Evolutionary conservation across 2,113 vertebrate genomes (phyloP), one percentile per base, ranked within the genome.

Genomic region (Blennius ocellaris): DNA sequence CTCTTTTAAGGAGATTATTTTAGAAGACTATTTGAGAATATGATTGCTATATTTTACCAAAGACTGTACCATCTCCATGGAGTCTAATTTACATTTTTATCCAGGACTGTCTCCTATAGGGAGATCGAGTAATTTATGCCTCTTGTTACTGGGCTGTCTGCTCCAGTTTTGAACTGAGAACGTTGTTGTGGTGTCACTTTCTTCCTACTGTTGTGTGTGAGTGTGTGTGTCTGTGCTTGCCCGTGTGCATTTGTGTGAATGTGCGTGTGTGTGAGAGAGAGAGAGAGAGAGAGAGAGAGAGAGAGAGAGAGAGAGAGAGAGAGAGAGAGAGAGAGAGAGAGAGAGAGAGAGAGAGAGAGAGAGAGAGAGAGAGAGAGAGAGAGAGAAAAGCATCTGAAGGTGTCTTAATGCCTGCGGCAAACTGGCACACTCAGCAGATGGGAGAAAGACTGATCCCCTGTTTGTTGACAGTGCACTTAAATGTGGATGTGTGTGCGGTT

Each of bases 381-480:
- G 66, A 64, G 67, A 53, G 67, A 53, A 71, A 57, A 61, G 68
- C 76, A 71, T 86, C 73, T 89, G 83, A 90, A 83, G 82, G 84
- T 88, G 86, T 87, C 77, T 89, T 87, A 83, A 89, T 81, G 89
- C 93, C 93, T 94, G 16, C 1, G 84, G 94, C 93, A 93, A 90
- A 89, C 87, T 73, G 66, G 80, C 85, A 93, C 90, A 89, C 91
- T 94, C 90, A 92, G 85, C 76, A 78, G 84, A 89, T 93, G 93
- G 91, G 83, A 90, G 74, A 66, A 82, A 87, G 83, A 92, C 76
- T 90, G 91, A 95, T 94, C 91, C 86, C 94, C 90, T 93, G 91
- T 93, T 93, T 97, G 85, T 95, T 96, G 95, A 95, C 93, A 90
- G 94, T 93, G 91, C 89, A 93, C 92, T 94, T 92, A 94, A 95